Evolutionary conservation across 2,888 invertebrate species (phyloP), one percentile per base, ranked within the genome.

Genomic region (Tuta absoluta): DNA sequence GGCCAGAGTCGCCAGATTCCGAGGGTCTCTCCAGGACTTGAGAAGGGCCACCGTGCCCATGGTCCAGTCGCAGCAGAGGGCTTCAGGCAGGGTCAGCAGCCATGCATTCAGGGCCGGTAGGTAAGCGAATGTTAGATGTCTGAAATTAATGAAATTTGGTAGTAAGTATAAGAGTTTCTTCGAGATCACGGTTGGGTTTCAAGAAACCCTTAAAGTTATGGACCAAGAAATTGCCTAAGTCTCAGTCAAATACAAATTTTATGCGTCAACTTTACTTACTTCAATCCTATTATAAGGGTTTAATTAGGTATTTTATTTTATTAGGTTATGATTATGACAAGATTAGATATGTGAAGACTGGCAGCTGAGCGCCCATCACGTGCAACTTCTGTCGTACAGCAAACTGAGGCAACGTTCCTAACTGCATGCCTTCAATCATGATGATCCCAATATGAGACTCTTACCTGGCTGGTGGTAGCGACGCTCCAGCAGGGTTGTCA

Each of bases 341-440:
- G n/a, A n/a, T n/a, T n/a, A n/a, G n/a, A n/a, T n/a, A n/a, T n/a
- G 98, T 99, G 86, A 99, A 99, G 68, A 98, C 97, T 8, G 98
- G 99, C 75, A 99, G 92, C 89, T 98, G 98, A 0, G 98, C 97
- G 17, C 98, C 98, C 98, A 99, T 99, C 66, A 99, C 96, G 82
- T 97, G 96, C 65, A 99, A 93, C 68, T 98, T 93, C 2, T 95
- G 98, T 97, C 59, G 96, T 95, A 70, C 95, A 93, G 68, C 95
- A 94, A 24, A 99, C 93, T n/a, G 96, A 95, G 45, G 93, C 93
- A 64, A 98, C 92, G 61, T 98, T 93, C 68, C 96, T 94, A 62
- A 95, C 94, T 56, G 95, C 95, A 28, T 28, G 28, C 28, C 2
- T 28, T n/a, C n/a, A n/a, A n/a, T n/a, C n/a, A n/a, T n/a, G n/a